phyloP scores from a whole-genome alignment of 2,888 invertebrate species.

The Melolontha melolontha region DNA sequence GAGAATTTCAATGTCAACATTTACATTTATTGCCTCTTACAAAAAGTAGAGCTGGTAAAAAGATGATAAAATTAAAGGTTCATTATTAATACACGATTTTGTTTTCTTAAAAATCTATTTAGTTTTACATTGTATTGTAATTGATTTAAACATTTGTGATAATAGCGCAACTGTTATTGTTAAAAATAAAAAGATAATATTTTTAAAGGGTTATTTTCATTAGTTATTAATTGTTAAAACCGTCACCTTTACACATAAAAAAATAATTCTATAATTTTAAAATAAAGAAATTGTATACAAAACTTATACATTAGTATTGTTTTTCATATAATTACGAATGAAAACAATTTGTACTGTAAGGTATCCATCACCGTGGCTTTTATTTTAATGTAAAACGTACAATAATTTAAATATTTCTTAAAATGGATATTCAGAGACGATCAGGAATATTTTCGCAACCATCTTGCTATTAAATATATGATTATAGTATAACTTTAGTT shows the following conservation, averaged over 20 bases:
- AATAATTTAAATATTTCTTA: conserved; percentile 58
- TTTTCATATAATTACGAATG: neutral
- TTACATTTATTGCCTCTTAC: no score
- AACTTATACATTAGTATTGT: neutral
- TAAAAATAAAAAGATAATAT: conserved; percentile 4
- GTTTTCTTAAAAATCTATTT: no score
- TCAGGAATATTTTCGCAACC: conserved; percentile 86
- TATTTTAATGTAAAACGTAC: neutral
- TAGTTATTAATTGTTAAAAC: neutral
- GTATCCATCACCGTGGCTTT: conserved; percentile 12
- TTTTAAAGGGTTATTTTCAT: neutral
- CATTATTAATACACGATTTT: no score
- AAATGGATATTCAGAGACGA: conserved; percentile 87
- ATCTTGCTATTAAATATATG: conserved; percentile 83
- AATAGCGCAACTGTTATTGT: no score
- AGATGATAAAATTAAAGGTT: no score
- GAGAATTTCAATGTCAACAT: no score
- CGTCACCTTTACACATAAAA: conserved; percentile 15
- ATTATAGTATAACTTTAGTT: conserved; percentile 84
- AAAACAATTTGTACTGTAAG: conserved; percentile 22
- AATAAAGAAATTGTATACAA: neutral
- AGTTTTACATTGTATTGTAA: no score
- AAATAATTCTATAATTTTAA: neutral
- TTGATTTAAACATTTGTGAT: no score
- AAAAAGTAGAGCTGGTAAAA: no score